Conservation (phyloP, 64 coral and sea anemone genomes). For the Pocillopora damicornis region DNA sequence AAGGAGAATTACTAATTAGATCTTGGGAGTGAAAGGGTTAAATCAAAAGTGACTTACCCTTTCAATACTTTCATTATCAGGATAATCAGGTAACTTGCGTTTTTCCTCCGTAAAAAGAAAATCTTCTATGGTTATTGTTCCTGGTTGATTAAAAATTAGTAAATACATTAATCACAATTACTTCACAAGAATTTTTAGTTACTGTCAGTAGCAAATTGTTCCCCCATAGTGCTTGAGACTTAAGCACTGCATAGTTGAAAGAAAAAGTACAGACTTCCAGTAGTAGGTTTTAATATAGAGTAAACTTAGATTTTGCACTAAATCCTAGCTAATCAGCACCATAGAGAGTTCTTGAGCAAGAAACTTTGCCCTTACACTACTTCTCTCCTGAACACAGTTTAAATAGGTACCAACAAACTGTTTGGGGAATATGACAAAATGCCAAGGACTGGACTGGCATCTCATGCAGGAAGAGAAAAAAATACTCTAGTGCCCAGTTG, state of each 20-base stretch:
- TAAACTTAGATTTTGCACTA: no score
- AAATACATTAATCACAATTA: neutral
- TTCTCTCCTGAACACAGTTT: no score
- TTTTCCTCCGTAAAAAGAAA: conserved; percentile 14
- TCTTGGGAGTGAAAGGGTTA: no score
- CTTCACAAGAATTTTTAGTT: no score
- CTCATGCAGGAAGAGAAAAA: neutral
- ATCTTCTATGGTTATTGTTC: conserved; percentile 12
- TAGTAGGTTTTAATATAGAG: no score
- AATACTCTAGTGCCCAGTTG: neutral
- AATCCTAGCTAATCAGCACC: no score
- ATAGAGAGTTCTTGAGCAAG: no score
- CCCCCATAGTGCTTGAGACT: neutral
- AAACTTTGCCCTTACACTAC: no score
- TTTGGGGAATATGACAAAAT: neutral
- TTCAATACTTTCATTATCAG: conserved; percentile 29
- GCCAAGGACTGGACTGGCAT: neutral
- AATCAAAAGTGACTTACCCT: conserved; percentile 7
- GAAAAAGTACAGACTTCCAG: no score
- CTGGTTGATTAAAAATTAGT: neutral
- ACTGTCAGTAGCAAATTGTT: neutral
- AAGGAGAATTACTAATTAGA: no score
- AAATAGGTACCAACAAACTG: no score
- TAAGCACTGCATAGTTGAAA: no score
- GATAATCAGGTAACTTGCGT: conserved; percentile 10